A percentile compares a stretch with the other conserved stretches of the same genome.
Conservation (phyloP, 2,113 vertebrate species). For the Uria aalge region DNA sequence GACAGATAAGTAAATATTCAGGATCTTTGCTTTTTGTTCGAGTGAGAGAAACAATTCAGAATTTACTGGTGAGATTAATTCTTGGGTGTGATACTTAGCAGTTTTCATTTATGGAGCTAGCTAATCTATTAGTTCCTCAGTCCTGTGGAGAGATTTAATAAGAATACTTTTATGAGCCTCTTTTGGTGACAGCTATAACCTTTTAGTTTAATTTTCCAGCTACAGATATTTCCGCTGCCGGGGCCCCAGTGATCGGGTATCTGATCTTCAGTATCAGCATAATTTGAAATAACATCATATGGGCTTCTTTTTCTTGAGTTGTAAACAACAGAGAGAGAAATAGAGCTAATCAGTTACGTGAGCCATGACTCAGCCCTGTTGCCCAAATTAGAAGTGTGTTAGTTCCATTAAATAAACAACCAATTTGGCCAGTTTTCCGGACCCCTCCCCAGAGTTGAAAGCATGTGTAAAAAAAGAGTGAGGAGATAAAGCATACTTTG, state of each 20-base stretch:
- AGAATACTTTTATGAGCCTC: background rate
- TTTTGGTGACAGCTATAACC: background rate
- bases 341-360: background rate
- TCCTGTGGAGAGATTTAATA: background rate
- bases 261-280: background rate
- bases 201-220: background rate
- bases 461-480: background rate
- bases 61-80: background rate
- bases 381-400: background rate
- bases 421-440: background rate
- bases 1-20: background rate
- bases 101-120: background rate
- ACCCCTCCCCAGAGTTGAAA: background rate
- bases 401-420: background rate
- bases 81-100: background rate
- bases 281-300: background rate
- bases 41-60: background rate
- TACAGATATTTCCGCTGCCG: background rate
- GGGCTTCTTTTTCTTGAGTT: background rate
- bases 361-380: background rate
- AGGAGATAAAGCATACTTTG: background rate
- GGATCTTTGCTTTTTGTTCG: background rate
- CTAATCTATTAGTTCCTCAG: background rate
- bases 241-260: background rate
- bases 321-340: background rate